These are phyloP conservation scores for Notolepis coatsorum DNA, from an alignment of 2,797 vertebrate genomes.

Conservation along the genomic window DNA sequence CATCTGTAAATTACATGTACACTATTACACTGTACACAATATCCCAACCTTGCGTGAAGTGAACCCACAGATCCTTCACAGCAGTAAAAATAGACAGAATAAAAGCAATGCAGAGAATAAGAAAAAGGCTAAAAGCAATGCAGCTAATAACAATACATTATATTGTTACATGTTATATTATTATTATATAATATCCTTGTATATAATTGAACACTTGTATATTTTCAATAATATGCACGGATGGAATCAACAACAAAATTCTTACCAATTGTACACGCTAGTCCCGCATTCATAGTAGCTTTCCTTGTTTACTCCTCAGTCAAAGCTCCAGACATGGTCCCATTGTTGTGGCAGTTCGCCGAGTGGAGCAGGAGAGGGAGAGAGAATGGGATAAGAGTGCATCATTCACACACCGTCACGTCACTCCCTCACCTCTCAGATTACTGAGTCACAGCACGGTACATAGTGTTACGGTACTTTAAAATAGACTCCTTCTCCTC, in stretches of 20 bases:
- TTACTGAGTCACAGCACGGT: slow-evolving; percentile 31
- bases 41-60: too few species aligned
- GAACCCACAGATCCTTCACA: too few species aligned
- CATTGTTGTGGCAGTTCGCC: neutral
- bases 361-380: neutral
- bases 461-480: neutral
- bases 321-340: neutral
- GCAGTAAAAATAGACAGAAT: too few species aligned
- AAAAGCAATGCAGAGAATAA: too few species aligned
- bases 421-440: slow-evolving; percentile 22
- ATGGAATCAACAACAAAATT: neutral
- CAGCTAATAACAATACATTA: too few species aligned
- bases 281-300: slow-evolving; percentile 36
- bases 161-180: too few species aligned
- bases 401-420: neutral
- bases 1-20: too few species aligned
- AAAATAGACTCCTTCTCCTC: neutral
- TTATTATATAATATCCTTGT: too few species aligned
- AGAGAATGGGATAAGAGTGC: slow-evolving; percentile 5
- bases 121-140: too few species aligned
- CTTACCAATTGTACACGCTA: slow-evolving; percentile 29
- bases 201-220: too few species aligned
- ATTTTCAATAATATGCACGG: neutral
- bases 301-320: neutral
- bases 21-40: too few species aligned